A percentile compares a stretch with the other conserved stretches of the same genome.
Evolutionary conservation across 2,797 vertebrate genomes (phyloP).

Genomic region (Diplodus puntazzo): DNA sequence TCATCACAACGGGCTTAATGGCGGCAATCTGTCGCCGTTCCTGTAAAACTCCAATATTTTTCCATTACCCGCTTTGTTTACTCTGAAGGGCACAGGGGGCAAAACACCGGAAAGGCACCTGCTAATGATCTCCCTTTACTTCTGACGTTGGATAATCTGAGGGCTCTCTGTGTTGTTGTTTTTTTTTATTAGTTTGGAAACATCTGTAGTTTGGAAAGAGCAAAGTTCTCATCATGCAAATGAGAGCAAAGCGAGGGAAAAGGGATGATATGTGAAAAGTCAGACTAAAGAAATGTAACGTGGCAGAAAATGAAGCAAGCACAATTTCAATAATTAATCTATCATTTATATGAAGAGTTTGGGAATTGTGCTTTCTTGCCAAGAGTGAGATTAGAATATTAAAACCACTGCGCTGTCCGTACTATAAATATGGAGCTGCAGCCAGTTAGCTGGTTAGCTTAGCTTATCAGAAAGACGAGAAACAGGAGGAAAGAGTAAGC

Average conservation of each 20-base stretch:
- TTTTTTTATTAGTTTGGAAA: conserved; percentile 1
- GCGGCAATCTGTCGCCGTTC: conserved; percentile 47
- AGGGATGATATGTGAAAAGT: no score
- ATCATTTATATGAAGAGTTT: background rate
- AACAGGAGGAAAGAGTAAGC: background rate
- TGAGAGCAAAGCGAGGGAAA: conserved; percentile 1
- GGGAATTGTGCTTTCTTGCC: background rate
- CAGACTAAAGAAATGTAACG: no score
- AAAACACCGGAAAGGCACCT: conserved; percentile 19
- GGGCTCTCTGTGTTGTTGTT: background rate
- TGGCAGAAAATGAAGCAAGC: background rate
- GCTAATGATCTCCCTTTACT: conserved; percentile 32
- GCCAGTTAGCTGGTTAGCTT: background rate
- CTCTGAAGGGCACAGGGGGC: conserved; percentile 15
- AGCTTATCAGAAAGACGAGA: background rate
- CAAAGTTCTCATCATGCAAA: background rate
- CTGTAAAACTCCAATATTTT: conserved; percentile 38
- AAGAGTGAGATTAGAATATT: background rate
- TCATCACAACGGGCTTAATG: conserved; percentile 59
- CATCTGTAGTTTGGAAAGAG: conserved; percentile 31
- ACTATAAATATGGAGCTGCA: background rate
- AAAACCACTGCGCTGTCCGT: background rate
- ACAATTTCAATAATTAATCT: background rate
- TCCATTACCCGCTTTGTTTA: conserved; percentile 49
- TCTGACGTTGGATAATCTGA: conserved; percentile 5